Conservation (phyloP, 1,140 invertebrate species). For the Acarapis woodi region DNA sequence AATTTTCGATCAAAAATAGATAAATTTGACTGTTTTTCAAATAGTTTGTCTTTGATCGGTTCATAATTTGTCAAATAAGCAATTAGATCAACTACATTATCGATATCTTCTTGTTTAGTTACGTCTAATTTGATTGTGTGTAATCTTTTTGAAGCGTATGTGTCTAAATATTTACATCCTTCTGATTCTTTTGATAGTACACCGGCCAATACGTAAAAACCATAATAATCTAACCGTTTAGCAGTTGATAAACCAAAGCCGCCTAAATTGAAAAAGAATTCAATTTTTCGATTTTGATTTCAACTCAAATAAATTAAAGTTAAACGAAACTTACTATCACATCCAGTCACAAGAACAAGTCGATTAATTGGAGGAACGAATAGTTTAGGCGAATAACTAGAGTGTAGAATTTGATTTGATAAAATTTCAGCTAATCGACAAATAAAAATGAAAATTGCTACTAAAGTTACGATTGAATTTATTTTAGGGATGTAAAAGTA, state of each 20-base stretch:
- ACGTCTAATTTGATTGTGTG: slow-evolving; percentile 19
- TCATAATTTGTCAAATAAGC: not conserved
- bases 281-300: no score
- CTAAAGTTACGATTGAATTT: not conserved
- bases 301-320: no score
- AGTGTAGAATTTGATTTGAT: not conserved
- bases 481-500: not conserved
- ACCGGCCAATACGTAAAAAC: slow-evolving; percentile 22
- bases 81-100: slow-evolving; percentile 4
- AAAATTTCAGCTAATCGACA: not conserved
- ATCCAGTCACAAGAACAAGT: slow-evolving; percentile 50
- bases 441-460: not conserved
- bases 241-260: slow-evolving; percentile 22
- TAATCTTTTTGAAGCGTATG: slow-evolving; percentile 11
- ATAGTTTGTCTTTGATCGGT: not conserved
- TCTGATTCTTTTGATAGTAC: slow-evolving; percentile 18
- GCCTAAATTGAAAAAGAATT: no score
- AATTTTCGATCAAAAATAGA: no score
- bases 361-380: slow-evolving; percentile 23
- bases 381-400: not conserved
- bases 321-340: slow-evolving; percentile 43
- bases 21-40: not conserved
- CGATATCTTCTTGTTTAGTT: slow-evolving; percentile 13
- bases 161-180: slow-evolving; percentile 14
- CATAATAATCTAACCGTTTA: slow-evolving; percentile 17